Evolutionary conservation across 2,888 invertebrate species (phyloP), one percentile per base, ranked within the genome.

Genomic region (Bibio marci): DNA sequence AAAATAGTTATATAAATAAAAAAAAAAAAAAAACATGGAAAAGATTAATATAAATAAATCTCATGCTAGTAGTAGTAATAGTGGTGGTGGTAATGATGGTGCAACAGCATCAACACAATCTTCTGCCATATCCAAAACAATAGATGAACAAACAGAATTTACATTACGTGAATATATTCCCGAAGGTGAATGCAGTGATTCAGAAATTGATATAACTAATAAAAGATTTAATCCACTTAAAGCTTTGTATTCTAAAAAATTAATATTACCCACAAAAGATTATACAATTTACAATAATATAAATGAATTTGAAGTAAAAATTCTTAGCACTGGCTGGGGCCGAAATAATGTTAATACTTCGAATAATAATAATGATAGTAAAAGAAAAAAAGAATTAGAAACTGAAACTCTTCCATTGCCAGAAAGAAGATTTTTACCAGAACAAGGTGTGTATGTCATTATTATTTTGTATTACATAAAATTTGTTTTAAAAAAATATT

Each of bases 251-350:
- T 69, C 74, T 46, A 64, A 1, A 69, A 70, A 47, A 50, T 70
- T 0, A 59, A 59, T 40, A 49, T 74, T 13, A 75, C 76, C 0
- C 59, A 66, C 4, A 53, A 66, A 14, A 62, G 65, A 42, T 77
- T 80, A 1, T 8, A 70, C 71, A 18, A 46, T 65, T 39, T 77
- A 71, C 49, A 81, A 85, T 54, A 85, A 81, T 55, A 44, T 85
- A 39, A 63, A 66, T 2, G 74, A 71, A 49, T 82, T 70, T 51
- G 66, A 71, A 42, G 58, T n/a, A n/a, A n/a, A 22, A 22, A 22
- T 22, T 4, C 64, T 5, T n/a, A n/a, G 56, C 61, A 1, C 50
- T 65, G 1, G 22, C 22, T 22, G 22, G 8, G 19, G 55, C 27
- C 7, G 12, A 10, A 15, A 17, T 12, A 13, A 15, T 22, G 35